Conservation (phyloP, 2,888 invertebrate genomes). For the Pocota personata region DNA sequence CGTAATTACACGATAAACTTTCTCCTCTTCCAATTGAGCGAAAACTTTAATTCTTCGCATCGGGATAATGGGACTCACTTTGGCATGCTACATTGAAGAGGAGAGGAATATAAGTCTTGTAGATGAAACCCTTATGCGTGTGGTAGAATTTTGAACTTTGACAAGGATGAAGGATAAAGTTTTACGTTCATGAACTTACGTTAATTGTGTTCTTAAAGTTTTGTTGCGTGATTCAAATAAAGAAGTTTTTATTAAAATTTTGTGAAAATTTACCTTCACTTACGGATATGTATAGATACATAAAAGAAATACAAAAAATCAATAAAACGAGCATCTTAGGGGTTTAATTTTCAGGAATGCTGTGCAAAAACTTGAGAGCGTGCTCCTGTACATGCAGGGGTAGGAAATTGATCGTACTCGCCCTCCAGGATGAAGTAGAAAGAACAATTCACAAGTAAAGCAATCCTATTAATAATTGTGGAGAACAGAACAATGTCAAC, state of each 20-base stretch:
- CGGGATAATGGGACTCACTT: not conserved
- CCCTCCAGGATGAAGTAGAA: too few relatives aligned
- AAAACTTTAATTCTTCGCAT: not conserved
- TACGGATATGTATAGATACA: too few relatives aligned
- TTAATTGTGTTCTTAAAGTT: not conserved
- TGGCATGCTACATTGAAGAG: not conserved
- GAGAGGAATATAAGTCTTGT: not conserved
- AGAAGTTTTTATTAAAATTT: not conserved
- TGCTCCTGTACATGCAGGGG: too few relatives aligned
- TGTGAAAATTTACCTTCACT: too few relatives aligned
- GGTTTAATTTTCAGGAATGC: too few relatives aligned
- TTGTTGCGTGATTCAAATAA: not conserved
- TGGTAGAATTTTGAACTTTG: not conserved
- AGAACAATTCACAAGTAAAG: too few relatives aligned
- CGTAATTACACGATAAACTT: not conserved
- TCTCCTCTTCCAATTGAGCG: not conserved
- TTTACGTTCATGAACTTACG: not conserved
- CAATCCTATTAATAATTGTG: too few relatives aligned
- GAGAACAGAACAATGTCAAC: too few relatives aligned
- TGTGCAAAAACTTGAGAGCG: too few relatives aligned
- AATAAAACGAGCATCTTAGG: too few relatives aligned
- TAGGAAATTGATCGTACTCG: too few relatives aligned
- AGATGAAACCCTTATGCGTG: not conserved
- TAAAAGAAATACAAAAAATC: too few relatives aligned
- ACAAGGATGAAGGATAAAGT: not conserved